Conservation (phyloP, 2,113 vertebrate genomes). For the Campylomormyrus tamandua region DNA sequence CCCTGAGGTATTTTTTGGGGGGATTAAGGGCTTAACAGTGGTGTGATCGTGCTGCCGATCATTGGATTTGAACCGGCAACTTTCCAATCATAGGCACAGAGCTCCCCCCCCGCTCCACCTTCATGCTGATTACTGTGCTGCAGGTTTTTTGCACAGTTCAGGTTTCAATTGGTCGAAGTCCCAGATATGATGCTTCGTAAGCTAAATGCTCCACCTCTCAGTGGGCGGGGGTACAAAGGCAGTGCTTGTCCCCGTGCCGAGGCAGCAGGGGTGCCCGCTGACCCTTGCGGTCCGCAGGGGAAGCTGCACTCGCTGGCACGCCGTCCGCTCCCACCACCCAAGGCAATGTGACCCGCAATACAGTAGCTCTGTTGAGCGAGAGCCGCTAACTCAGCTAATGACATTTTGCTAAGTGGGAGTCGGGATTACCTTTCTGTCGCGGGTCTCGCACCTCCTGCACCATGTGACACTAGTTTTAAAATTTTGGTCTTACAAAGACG, state of each 20-base stretch:
- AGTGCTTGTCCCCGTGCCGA: neutral
- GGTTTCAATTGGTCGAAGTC: neutral
- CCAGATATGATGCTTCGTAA: neutral
- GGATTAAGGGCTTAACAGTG: neutral
- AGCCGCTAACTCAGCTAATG: neutral
- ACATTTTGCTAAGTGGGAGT: neutral
- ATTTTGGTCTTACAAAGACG: neutral
- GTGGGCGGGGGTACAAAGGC: neutral
- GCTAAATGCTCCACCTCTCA: neutral
- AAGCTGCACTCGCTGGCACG: neutral
- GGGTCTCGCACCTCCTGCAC: neutral
- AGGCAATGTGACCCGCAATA: neutral
- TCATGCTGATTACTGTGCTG: neutral
- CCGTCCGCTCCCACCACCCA: neutral
- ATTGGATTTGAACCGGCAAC: neutral
- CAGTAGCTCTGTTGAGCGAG: neutral
- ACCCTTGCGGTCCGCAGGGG: neutral
- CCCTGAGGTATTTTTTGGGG: neutral
- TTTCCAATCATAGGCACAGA: neutral
- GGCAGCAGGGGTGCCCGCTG: neutral
- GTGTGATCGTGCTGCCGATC: neutral
- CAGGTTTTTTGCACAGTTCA: neutral
- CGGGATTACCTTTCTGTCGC: neutral
- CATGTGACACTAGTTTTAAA: neutral
- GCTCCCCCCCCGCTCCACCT: neutral